Base-by-base conservation (phyloP, 1,140 invertebrate species). In the Melipona quadrifasciata region DNA sequence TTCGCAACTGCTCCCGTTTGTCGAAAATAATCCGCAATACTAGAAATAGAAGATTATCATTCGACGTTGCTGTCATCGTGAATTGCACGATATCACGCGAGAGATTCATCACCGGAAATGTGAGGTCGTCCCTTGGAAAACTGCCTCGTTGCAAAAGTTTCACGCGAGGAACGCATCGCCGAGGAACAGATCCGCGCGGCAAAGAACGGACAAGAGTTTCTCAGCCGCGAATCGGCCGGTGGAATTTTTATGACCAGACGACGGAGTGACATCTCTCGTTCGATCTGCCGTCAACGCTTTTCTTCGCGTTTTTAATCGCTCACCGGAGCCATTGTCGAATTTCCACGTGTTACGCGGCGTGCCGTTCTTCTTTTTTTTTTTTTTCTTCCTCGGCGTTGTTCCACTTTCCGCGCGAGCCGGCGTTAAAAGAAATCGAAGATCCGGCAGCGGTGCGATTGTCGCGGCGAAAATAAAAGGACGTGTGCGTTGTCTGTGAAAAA, bases 271-370 rank as follows among this genome's bases (percentile, higher is more conserved):
- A 27, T 73, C 31, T 31, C 21, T 34, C 65, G 31, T 57, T 70
- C 77, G 65, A 55, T 70, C 21, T 17, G 1, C 21, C 5, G 65
- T 21, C 65, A n/a, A 47, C 51, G 24, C 6, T 53, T 68, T 70
- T 53, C n/a, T 31, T 51, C 64, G 51, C 47, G 47, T 78, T 68
- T 78, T 78, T 78, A 78, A 78, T 78, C 47, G 61, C n/a, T 51
- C 61, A 11, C 55, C 51, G 55, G 17, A 19, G 39, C 58, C 76
- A 78, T 78, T 78, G 61, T 68, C 65, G 47, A 78, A 78, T 53
- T 68, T 65, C 24, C 61, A 51, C 61, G 47, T 24, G 47, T 78
- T 78, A 34, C 53, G 53, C 27, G 61, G 31, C 61, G 39, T 47
- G 61, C 39, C 27, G 27, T 34, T 31, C 47, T 6, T 47, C 19